Base-by-base conservation (phyloP, 2,113 vertebrate genomes). In the Amblyopsis rosae region DNA sequence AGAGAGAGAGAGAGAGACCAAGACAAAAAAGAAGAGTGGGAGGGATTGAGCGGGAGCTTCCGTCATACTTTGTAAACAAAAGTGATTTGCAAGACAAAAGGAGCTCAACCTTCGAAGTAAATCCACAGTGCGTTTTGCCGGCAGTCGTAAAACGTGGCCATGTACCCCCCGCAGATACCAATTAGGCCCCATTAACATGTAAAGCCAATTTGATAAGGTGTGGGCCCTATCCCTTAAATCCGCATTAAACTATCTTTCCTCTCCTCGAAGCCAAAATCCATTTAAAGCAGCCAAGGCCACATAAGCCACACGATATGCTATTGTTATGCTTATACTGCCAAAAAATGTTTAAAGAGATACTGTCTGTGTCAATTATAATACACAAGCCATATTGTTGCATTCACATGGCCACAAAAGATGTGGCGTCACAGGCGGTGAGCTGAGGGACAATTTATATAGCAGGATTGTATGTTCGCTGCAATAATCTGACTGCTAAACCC, bases 201-300 rank as follows among this genome's bases (percentile, higher is more conserved):
- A 93, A 92, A 93, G 91, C 93, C 91, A 91, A 92, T 92, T 92
- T 91, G 93, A 94, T 92, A 93, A 93, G 93, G 92, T 92, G 88
- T 84, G 85, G 72, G 79, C 76, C 81, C 88, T 83, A 71, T 89
- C 87, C 88, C 80, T 88, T 87, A 92, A 92, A 93, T 91, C 92
- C 88, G 71, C 71, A 91, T 91, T 90, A 89, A 85, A 90, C 87
- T 74, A 89, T 89, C 85, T 86, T 79, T 74, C 77, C 77, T 72
- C 91, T 90, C 88, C 88, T 89, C 83, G 79, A 82, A 70, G 72
- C 77, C 82, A 85, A 76, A 84, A 82, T 82, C 89, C 86, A 88
- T 90, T 92, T 90, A 91, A 79, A 82, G 81, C 75, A 71, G 82
- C 67, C 73, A 19, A 90, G 90, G 87, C 88, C 87, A 86, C 88